phyloP scores from a whole-genome alignment of 2,888 invertebrate genomes.

The Epicampocera succincta region DNA sequence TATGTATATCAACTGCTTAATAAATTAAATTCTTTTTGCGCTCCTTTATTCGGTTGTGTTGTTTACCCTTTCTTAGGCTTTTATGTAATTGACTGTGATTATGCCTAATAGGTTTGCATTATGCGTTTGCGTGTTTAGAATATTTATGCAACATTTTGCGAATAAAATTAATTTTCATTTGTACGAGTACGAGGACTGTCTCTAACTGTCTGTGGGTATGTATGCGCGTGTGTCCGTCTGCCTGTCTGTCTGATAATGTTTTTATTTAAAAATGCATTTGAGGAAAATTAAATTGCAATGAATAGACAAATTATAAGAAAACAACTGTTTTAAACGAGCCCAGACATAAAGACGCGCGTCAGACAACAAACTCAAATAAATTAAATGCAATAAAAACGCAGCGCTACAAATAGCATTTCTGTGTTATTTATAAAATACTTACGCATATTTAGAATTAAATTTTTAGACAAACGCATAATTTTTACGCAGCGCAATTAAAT shows the following conservation, averaged over 20 bases:
- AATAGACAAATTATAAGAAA: conserved; percentile 66
- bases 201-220: conserved; percentile 21
- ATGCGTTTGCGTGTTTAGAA: conserved; percentile 72
- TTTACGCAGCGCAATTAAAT: conserved; percentile 43
- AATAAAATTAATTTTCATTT: conserved; percentile 34
- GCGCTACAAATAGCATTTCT: not conserved
- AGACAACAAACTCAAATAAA: conserved; percentile 45
- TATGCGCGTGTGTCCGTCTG: not conserved
- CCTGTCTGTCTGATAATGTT: conserved; percentile 49
- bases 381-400: conserved; percentile 34
- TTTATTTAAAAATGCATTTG: conserved; percentile 59
- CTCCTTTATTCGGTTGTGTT: not conserved
- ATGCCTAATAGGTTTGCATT: conserved; percentile 72
- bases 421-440: conserved; percentile 28
- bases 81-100: conserved; percentile 73
- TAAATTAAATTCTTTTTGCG: not conserved
- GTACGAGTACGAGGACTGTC: conserved; percentile 27
- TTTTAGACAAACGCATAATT: conserved; percentile 27
- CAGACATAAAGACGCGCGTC: conserved; percentile 67
- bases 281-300: conserved; percentile 65
- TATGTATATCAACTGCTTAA: conserved; percentile 9
- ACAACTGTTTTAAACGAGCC: conserved; percentile 62
- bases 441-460: conserved; percentile 15
- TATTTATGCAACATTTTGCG: conserved; percentile 65
- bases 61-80: conserved; percentile 59